Conservation (phyloP, 2,113 vertebrate genomes). For the Ranitomeya variabilis region DNA sequence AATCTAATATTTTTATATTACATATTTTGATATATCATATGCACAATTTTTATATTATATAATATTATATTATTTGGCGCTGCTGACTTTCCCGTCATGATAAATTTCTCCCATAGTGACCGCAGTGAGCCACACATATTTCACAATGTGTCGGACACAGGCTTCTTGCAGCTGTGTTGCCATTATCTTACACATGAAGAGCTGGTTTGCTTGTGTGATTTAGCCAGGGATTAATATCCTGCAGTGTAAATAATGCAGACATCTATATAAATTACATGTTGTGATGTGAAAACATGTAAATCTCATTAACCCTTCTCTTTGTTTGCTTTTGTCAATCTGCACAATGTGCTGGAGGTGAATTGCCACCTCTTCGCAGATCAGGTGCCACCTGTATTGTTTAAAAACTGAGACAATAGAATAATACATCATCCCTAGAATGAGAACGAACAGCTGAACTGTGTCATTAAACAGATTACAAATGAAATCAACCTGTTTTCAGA, state of each 20-base stretch:
- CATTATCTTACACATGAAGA: neutral
- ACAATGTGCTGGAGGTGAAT: neutral
- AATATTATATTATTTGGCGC: too few relatives aligned
- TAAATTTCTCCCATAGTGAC: neutral
- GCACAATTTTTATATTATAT: too few relatives aligned
- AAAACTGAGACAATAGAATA: neutral
- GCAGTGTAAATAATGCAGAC: neutral
- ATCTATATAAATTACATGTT: neutral
- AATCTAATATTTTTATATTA: too few relatives aligned
- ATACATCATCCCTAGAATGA: neutral
- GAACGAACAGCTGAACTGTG: neutral
- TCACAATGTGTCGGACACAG: neutral
- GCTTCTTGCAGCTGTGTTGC: neutral
- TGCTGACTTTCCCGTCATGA: too few relatives aligned
- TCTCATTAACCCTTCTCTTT: neutral
- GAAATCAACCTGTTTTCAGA: neutral
- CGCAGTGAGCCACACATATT: neutral
- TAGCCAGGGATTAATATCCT: neutral
- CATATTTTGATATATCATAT: too few relatives aligned
- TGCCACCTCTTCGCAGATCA: neutral
- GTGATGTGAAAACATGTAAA: neutral
- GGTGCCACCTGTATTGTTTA: neutral
- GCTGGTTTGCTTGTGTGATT: too few relatives aligned
- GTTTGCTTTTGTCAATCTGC: neutral
- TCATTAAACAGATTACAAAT: neutral